These are phyloP conservation scores for Plumapathes pennacea DNA, from an alignment of 92 coral and sea anemone genomes.

Conservation along the genomic window DNA sequence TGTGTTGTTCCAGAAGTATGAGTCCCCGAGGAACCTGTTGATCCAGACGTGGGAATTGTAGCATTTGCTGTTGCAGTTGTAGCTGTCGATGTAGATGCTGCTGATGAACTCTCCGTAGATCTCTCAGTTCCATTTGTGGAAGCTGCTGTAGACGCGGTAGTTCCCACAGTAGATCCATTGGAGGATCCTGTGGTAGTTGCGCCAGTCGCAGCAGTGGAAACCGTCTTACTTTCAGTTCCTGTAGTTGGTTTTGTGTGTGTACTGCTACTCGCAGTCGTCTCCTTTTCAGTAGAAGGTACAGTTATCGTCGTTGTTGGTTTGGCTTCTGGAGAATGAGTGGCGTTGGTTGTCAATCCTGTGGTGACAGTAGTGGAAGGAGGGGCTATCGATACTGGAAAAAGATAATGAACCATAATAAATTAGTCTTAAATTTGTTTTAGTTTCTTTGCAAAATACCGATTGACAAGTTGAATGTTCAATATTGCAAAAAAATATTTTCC, in stretches of 20 bases:
- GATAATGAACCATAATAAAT: no score
- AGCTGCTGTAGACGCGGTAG: not conserved
- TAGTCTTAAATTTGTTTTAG: no score
- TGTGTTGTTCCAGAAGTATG: not conserved
- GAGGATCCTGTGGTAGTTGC: not conserved
- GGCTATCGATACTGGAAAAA: no score
- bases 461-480: no score
- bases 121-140: not conserved
- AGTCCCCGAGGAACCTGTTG: not conserved
- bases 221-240: not conserved
- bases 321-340: not conserved
- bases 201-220: not conserved
- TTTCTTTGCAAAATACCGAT: no score
- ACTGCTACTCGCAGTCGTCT: not conserved
- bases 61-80: conserved; percentile 6
- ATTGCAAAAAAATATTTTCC: no score
- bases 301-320: not conserved
- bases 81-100: conserved; percentile 2
- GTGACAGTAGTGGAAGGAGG: no score
- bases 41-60: not conserved
- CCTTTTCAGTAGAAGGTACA: not conserved
- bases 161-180: not conserved
- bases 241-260: not conserved
- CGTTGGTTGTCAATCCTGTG: not conserved
- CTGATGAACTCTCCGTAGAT: not conserved